Evolutionary conservation across 1,140 invertebrate species (phyloP).

Genomic region (Campoletis sonorensis): DNA sequence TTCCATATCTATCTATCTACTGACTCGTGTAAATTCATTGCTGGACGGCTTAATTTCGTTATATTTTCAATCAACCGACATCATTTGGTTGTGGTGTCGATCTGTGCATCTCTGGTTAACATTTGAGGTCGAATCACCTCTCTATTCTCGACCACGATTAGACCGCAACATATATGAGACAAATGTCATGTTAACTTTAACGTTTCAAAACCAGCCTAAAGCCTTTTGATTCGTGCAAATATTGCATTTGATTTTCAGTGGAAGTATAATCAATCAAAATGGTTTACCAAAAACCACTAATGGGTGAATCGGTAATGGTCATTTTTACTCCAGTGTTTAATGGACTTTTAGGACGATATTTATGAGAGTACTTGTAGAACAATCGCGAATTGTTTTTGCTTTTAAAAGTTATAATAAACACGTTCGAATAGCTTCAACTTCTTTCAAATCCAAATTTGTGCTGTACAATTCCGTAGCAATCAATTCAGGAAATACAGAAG

Average conservation of each 20-base stretch:
- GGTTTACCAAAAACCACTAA: neutral
- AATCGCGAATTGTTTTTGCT: too few species aligned
- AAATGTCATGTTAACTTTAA: neutral
- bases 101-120: neutral
- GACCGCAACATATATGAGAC: neutral
- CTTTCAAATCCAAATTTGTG: too few species aligned
- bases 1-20: too few species aligned
- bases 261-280: neutral
- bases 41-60: neutral
- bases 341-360: too few species aligned
- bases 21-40: neutral
- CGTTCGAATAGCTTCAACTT: too few species aligned
- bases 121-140: neutral
- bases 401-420: too few species aligned
- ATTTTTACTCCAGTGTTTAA: neutral
- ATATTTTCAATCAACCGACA: neutral
- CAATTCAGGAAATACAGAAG: too few species aligned
- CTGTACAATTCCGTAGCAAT: too few species aligned
- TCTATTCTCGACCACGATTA: neutral
- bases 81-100: neutral
- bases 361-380: too few species aligned
- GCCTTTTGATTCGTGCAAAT: neutral
- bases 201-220: too few species aligned
- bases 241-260: neutral
- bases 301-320: neutral